Base-by-base conservation (phyloP, 2,113 vertebrate species). In the Tamias sibiricus region DNA sequence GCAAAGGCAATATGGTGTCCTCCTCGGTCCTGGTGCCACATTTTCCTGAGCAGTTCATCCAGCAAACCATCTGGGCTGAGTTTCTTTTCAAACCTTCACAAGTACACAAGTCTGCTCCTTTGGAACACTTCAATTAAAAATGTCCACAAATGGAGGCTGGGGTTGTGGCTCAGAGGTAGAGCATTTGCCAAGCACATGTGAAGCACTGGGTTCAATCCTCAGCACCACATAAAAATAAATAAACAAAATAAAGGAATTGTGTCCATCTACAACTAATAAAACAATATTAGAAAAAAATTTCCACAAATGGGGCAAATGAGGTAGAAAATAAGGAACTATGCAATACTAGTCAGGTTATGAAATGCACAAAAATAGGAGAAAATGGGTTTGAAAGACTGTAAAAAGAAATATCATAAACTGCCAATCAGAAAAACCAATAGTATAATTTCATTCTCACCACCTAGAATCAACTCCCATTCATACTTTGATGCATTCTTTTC, bases 331-430 rank as follows among this genome's bases (percentile, higher is more conserved):
- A 91, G 54, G 35, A 84, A 92, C 59, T 71, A n/a, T 69, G 37
- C 16, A 37, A 19, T 72, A 81, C 44, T 69, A 24, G 42, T 83
- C 20, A 77, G 76, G 19, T 87, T 92, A 32, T 52, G 24, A 96
- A 83, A 95, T 32, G 19, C 22, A 44, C 16, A 84, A 62, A 84
- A 91, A 64, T 22, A 26, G 40, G 35, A 91, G 64, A 13, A 44
- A 75, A 88, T 37, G 12, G 35, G 20, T 75, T 75, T 86, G 66
- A 79, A 94, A 80, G 85, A 92, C 12, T 2, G 17, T 49, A 83
- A 17, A 62, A 85, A 87, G 17, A 95, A 91, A 86, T 83, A 71
- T 10, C 20, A 24, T 32, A 74, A 89, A 87, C 90, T 96, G 16
- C 82, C 57, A 79, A 72, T 57, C 11, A 76, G 42, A 83, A 93